Conservation (phyloP, 2,113 vertebrate genomes). For the Crotalus horridus region DNA sequence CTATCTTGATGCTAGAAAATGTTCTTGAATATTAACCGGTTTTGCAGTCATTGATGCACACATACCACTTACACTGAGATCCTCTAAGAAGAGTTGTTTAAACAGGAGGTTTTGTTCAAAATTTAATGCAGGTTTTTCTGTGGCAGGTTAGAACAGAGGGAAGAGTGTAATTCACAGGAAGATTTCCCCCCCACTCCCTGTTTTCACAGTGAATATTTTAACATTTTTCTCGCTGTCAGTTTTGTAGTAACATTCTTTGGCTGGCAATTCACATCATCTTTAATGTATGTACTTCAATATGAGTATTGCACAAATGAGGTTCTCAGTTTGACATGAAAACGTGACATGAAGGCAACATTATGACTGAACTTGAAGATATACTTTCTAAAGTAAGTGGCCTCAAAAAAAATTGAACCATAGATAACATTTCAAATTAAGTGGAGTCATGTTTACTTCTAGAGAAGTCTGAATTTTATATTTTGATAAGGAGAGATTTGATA, state of each 20-base stretch:
- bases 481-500: not conserved
- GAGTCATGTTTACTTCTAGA: not conserved
- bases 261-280: constrained; percentile 7
- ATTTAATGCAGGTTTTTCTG: not conserved
- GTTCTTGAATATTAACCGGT: not conserved
- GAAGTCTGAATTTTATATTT: not conserved
- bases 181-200: not conserved
- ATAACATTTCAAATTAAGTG: not conserved
- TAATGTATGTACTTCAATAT: constrained; percentile 6
- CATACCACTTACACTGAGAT: not conserved
- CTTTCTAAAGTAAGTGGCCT: not conserved
- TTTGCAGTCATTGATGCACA: not conserved
- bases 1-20: not conserved
- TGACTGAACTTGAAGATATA: constrained; percentile 4
- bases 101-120: not conserved
- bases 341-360: not conserved
- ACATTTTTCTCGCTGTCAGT: constrained; percentile 6
- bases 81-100: not conserved
- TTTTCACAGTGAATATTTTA: constrained; percentile 20
- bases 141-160: not conserved
- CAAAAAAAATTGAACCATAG: not conserved
- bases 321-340: not conserved
- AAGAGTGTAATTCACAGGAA: not conserved
- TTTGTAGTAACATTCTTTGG: constrained; percentile 10
- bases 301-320: constrained; percentile 2